phyloP scores from a whole-genome alignment of 2,797 vertebrate genomes.

The Borostomias antarcticus region DNA sequence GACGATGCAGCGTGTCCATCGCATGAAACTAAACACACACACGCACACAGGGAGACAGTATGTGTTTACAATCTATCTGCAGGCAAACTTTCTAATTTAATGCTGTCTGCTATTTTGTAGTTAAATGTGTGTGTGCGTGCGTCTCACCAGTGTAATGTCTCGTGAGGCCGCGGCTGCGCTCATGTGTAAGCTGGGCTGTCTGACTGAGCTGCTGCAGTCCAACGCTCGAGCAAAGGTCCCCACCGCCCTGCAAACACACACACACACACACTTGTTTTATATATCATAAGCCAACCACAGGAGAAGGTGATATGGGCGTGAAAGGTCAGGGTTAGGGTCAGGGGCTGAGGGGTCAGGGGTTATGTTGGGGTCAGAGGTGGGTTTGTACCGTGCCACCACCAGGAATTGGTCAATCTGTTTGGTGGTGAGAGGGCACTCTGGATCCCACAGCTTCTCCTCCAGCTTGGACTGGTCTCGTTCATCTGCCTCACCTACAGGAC shows the following conservation, averaged over 20 bases:
- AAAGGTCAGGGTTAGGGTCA: neutral
- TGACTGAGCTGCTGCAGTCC: conserved; percentile 96
- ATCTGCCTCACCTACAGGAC: conserved; percentile 85
- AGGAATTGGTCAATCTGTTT: conserved; percentile 99
- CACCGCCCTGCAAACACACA: conserved; percentile 79
- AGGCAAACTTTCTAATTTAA: neutral
- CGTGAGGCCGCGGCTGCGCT: conserved; percentile 95
- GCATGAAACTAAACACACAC: conserved; percentile 86
- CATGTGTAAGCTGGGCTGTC: conserved; percentile 97
- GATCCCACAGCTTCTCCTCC: conserved; percentile 97
- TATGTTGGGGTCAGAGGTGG: conserved; percentile 28
- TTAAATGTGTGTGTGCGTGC: conserved; percentile 12
- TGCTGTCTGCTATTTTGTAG: no score
- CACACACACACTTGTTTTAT: conserved; percentile 10
- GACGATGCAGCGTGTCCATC: conserved; percentile 94
- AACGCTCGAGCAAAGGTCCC: conserved; percentile 94
- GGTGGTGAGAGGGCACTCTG: conserved; percentile 93
- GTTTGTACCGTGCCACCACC: conserved; percentile 92
- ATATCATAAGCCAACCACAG: neutral
- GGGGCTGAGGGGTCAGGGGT: neutral
- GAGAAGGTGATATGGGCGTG: neutral
- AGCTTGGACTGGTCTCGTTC: conserved; percentile 95
- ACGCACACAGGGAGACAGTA: neutral
- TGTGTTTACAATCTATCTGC: conserved; percentile 5
- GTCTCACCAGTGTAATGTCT: conserved; percentile 94